These are phyloP conservation scores for Cheirogaleus major DNA, from an alignment of 2,797 vertebrate species.

Conservation along the genomic window DNA sequence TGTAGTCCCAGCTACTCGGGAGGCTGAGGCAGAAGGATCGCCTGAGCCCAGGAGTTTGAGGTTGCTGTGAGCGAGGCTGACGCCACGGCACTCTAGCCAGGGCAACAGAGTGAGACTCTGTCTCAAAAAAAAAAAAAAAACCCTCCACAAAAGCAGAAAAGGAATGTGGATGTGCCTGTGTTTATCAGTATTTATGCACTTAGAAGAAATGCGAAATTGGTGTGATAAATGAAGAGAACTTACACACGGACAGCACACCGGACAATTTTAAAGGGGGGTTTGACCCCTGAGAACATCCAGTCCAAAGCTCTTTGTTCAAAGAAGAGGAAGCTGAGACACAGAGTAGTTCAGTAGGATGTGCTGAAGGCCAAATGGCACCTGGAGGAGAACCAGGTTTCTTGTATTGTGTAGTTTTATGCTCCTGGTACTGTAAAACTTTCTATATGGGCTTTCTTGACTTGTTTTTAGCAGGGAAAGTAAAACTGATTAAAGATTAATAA, in stretches of 20 bases:
- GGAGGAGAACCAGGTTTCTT: neutral
- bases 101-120: no score
- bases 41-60: no score
- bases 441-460: neutral
- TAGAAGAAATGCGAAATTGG: neutral
- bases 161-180: neutral
- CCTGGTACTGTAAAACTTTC: neutral
- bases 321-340: neutral
- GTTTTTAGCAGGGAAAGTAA: neutral
- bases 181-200: neutral
- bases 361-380: neutral
- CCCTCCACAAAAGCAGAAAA: neutral
- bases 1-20: no score
- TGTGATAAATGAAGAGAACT: neutral
- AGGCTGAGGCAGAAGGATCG: no score
- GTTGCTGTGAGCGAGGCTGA: no score
- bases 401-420: neutral
- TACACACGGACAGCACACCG: neutral
- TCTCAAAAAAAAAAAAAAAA: no score
- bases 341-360: neutral
- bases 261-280: neutral
- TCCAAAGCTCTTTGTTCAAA: neutral
- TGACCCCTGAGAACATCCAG: neutral
- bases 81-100: no score
- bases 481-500: neutral